Conservation (phyloP, 2,888 invertebrate genomes). For the Cerastoderma edule region DNA sequence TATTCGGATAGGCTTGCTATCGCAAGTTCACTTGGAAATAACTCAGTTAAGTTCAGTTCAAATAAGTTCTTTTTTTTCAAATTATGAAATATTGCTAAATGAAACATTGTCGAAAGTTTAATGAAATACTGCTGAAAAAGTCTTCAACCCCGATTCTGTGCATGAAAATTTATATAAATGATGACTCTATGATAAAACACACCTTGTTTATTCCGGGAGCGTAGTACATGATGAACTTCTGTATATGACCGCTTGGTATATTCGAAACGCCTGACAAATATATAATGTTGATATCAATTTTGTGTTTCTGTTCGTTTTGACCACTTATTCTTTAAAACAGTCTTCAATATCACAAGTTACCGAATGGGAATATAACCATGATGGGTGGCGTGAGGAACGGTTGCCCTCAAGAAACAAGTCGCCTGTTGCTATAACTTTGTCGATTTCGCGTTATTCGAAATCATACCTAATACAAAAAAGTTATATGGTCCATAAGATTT, state of each 20-base stretch:
- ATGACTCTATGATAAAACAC: too few species aligned
- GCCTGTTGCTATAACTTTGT: too few species aligned
- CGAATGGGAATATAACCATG: too few species aligned
- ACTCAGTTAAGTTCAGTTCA: neutral
- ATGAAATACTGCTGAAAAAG: neutral
- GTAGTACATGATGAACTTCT: constrained; percentile 70
- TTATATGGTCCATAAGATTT: too few species aligned
- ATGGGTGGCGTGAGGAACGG: too few species aligned
- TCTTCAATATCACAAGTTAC: too few species aligned
- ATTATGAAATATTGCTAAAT: neutral
- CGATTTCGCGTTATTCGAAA: neutral
- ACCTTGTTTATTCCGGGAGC: constrained; percentile 72
- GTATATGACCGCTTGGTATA: constrained; percentile 63
- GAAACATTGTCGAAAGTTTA: neutral
- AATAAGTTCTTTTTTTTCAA: neutral
- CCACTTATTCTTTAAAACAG: too few species aligned
- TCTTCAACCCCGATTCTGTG: neutral
- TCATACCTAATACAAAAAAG: too few species aligned
- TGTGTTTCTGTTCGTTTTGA: too few species aligned
- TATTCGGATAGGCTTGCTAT: neutral
- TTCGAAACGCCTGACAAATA: constrained; percentile 42
- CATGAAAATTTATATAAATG: too few species aligned
- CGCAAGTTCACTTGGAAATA: neutral
- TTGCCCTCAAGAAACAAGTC: too few species aligned
- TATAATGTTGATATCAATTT: neutral